Evolutionary conservation across 2,888 invertebrate genomes (phyloP), one percentile per base, ranked within the genome.

Genomic region (Parascotia fuliginaria): DNA sequence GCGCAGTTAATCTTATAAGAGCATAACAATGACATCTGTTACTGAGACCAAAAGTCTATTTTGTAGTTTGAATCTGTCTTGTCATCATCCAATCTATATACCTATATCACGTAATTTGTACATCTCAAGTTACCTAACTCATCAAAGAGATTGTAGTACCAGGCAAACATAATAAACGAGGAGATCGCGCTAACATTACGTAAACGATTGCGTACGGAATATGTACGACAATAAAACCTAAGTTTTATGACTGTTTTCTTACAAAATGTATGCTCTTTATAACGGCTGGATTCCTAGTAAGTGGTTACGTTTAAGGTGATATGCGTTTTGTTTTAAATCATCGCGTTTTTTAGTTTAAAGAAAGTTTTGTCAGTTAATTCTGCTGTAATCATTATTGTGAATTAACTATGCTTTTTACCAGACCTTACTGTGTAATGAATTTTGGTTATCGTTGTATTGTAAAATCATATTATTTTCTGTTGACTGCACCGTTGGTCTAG

Each of bases 161-260:
- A 40, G 12, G 29, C 40, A 40, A 40, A 40, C 40, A 40, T 29
- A 40, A 40, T 40, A 40, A 40, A 40, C 12, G 11, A 9, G 11
- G 40, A 40, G 15, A 40, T 40, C 0, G 15, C n/a, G 15, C 29
- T 9, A 28, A 28, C 28, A 39, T 39, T 39, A 39, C 28, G 34
- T 11, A 34, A 3, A 16, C 6, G 11, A 27, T 2, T 9, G 2
- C 9, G 7, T 13, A 19, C 19, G 40, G 7, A 14, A 12, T 27
- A 27, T 12, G 29, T 11, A 29, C 29, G n/a, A 9, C n/a, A 12
- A 40, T 28, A 40, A 19, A 31, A 15, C 6, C 7, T 38, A 27
- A 27, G 27, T 9, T 29, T 29, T 29, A 29, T 11, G 29, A 29
- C 29, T 40, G 40, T 40, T 7, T 40, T 19, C n/a, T 31, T 13